Percentiles rank a stretch among this genome's conserved stretches.
phyloP scores from a whole-genome alignment of 1,140 invertebrate species.

The Caenorhabditis brenneri region DNA sequence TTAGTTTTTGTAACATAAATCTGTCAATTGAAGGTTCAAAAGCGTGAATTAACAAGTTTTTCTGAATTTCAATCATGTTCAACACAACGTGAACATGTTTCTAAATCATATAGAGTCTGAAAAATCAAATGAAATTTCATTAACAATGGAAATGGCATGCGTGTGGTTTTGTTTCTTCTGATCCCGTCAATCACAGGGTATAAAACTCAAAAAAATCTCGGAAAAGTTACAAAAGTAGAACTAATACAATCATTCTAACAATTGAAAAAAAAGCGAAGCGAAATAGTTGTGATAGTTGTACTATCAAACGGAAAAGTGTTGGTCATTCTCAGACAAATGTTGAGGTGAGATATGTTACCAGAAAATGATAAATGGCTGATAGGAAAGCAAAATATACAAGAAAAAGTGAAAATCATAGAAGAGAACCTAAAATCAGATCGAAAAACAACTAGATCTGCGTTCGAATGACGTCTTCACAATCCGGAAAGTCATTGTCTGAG shows the following conservation, averaged over 20 bases:
- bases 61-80: no score
- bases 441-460: neutral
- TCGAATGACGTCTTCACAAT: constrained; percentile 16
- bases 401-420: neutral
- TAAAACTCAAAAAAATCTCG: neutral
- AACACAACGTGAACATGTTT: no score
- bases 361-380: constrained; percentile 2
- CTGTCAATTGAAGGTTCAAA: no score
- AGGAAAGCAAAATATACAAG: constrained; percentile 27
- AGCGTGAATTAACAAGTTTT: no score
- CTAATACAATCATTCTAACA: neutral
- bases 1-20: no score
- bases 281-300: neutral
- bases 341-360: constrained; percentile 6
- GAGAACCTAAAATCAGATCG: neutral
- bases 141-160: neutral
- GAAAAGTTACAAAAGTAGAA: neutral
- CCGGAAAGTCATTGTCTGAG: neutral
- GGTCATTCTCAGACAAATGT: neutral
- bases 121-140: no score
- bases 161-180: neutral
- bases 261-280: neutral
- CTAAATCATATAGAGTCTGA: no score
- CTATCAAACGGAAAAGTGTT: neutral
- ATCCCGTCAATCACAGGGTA: constrained; percentile 21